phyloP scores from a whole-genome alignment of 1,140 invertebrate species.

The Drosophila lacteicornis region DNA sequence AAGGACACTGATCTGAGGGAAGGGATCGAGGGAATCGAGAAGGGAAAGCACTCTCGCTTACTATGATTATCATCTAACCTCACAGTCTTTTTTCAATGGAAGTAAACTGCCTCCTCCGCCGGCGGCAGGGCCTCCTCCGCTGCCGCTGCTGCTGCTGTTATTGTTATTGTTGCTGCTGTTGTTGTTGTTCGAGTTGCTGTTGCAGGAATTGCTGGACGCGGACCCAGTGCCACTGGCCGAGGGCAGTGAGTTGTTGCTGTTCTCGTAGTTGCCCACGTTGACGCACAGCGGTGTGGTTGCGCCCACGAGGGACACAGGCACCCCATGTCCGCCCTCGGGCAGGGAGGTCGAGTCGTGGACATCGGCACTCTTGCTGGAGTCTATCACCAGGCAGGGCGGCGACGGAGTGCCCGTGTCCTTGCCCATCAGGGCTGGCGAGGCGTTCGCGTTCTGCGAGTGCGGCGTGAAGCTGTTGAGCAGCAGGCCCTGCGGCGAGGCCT shows the following conservation, averaged over 20 bases:
- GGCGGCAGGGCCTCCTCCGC: conserved; percentile 43
- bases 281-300: conserved; percentile 67
- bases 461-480: conserved; percentile 68
- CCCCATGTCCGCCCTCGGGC: conserved; percentile 54
- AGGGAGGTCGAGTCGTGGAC: conserved; percentile 78
- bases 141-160: conserved; percentile 49
- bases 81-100: conserved; percentile 91
- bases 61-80: conserved; percentile 92
- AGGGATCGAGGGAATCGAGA: not conserved
- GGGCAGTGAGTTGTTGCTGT: conserved; percentile 75
- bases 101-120: conserved; percentile 84
- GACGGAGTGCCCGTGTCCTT: conserved; percentile 78
- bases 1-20: not conserved
- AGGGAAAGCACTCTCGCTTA: conserved; percentile 25
- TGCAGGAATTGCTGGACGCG: conserved; percentile 61
- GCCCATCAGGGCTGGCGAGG: conserved; percentile 63
- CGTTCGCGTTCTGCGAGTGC: conserved; percentile 74
- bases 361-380: conserved; percentile 77
- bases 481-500: conserved; percentile 41
- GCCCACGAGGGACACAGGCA: conserved; percentile 34
- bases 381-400: conserved; percentile 76
- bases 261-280: conserved; percentile 73
- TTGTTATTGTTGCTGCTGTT: conserved; percentile 60
- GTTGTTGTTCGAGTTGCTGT: conserved; percentile 68
- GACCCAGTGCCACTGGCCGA: conserved; percentile 70